Conservation (phyloP, 2,113 vertebrate genomes). For the Pampusana beccarii region DNA sequence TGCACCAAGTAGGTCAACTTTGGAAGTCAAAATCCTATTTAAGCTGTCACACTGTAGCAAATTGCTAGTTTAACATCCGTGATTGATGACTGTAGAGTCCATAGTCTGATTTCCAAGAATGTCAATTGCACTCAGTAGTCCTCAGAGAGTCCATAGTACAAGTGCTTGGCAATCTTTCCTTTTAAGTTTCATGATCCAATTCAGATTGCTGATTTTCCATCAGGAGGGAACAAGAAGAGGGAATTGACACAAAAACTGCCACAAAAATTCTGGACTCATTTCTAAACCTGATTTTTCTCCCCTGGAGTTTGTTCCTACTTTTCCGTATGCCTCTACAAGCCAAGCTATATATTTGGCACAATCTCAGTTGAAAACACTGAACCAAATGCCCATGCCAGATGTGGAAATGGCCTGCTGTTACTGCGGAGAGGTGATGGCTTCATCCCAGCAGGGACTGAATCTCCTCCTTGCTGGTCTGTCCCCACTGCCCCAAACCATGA, state of each 20-base stretch:
- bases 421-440: neutral
- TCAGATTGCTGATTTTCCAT: neutral
- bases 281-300: neutral
- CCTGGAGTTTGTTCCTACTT: neutral
- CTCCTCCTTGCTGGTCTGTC: neutral
- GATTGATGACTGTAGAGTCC: constrained; percentile 17
- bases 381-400: neutral
- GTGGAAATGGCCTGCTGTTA: neutral
- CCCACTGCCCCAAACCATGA: fast-evolving
- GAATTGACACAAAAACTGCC: neutral
- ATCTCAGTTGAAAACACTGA: fast-evolving
- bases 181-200: neutral
- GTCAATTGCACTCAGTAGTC: neutral
- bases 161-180: neutral
- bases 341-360: neutral
- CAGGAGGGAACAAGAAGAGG: neutral
- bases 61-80: neutral
- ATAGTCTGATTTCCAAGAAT: neutral
- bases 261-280: neutral
- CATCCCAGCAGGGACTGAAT: neutral
- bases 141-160: neutral
- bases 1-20: neutral
- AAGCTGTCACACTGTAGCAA: neutral
- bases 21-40: neutral
- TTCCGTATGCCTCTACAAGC: neutral